Evolutionary conservation across 2,888 invertebrate genomes (phyloP).

Genomic region (Schrankia costaestrigalis): DNA sequence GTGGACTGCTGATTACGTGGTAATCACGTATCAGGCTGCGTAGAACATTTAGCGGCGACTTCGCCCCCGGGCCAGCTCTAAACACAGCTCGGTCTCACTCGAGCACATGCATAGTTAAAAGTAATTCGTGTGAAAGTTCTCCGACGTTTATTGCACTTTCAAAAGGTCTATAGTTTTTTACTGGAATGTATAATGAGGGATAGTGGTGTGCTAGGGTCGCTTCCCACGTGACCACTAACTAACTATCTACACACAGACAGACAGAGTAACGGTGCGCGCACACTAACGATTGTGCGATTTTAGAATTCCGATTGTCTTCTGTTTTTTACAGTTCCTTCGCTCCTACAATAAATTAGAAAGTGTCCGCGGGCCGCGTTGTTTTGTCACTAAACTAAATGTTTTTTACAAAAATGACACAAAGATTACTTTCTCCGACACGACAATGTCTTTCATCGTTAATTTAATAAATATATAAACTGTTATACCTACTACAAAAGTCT

Average conservation of each 20-base stretch:
- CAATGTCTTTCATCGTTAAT: constrained; percentile 36
- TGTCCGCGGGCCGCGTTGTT: constrained; percentile 22
- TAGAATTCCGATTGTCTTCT: constrained; percentile 47
- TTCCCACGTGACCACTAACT: too few relatives aligned
- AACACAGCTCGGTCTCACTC: background rate
- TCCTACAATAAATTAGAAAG: constrained; percentile 69
- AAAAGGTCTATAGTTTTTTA: constrained; percentile 13
- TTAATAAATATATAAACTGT: constrained; percentile 29
- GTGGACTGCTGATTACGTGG: too few relatives aligned
- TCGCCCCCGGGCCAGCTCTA: background rate
- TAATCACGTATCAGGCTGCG: background rate
- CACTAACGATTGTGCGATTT: constrained; percentile 43
- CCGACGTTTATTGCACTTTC: constrained; percentile 11
- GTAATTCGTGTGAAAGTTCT: constrained; percentile 11
- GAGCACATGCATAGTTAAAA: constrained; percentile 11
- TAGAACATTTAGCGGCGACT: background rate
- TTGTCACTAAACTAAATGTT: constrained; percentile 35
- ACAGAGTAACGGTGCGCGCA: constrained; percentile 15
- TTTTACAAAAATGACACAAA: constrained; percentile 44
- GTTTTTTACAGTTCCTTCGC: constrained; percentile 40
- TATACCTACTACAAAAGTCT: too few relatives aligned
- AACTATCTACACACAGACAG: too few relatives aligned
- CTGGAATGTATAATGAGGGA: constrained; percentile 12
- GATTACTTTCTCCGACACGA: constrained; percentile 57
- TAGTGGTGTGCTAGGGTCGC: too few relatives aligned